Percentiles rank a stretch among this genome's conserved stretches.
phyloP scores from a whole-genome alignment of 2,797 vertebrate species.

The Scolopax bukidnonensis region DNA sequence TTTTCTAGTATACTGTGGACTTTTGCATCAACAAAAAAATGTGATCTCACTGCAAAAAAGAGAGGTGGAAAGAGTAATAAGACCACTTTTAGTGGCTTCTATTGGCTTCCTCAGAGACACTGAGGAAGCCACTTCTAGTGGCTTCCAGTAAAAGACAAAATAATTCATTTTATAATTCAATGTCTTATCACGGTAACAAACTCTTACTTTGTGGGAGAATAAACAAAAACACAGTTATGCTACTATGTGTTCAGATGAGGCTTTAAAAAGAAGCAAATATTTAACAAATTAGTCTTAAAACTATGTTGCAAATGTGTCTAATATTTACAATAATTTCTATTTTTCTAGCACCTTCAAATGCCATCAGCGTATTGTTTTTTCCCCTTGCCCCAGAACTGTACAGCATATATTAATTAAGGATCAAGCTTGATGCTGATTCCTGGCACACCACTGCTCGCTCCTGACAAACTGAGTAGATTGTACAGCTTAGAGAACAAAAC shows the following conservation, averaged over 20 bases:
- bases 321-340: not conserved
- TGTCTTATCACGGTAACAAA: not conserved
- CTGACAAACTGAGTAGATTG: not conserved
- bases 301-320: not conserved
- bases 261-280: not conserved
- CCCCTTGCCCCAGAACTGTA: not conserved
- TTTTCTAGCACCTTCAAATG: constrained; percentile 5
- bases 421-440: not conserved
- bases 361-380: not conserved
- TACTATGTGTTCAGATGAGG: not conserved
- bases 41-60: not conserved
- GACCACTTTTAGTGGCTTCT: not conserved
- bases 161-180: not conserved
- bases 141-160: not conserved
- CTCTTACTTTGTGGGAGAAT: not conserved
- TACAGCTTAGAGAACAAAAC: not conserved
- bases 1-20: not conserved
- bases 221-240: not conserved
- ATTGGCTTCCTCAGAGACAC: too few species aligned
- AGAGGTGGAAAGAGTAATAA: not conserved
- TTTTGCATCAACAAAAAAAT: not conserved
- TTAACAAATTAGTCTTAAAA: not conserved
- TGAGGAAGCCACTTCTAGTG: not conserved
- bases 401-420: not conserved
- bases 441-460: not conserved